phyloP scores from a whole-genome alignment of 2,113 vertebrate species.

The Odocoileus hemionus region DNA sequence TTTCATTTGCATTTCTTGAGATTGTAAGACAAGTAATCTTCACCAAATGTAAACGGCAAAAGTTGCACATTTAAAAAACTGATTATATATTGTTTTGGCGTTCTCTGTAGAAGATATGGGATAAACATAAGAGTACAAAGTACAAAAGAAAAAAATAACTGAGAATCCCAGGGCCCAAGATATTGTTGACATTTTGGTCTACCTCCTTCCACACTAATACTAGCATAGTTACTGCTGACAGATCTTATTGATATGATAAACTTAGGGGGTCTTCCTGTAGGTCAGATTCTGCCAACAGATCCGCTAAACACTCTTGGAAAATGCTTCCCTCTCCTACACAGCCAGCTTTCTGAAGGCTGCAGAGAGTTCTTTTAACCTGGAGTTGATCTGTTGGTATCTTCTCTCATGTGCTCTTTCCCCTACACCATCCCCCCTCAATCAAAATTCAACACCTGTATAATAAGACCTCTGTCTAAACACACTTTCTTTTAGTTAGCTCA shows the following conservation, averaged over 20 bases:
- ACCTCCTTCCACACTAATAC: neutral
- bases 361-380: neutral
- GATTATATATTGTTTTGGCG: neutral
- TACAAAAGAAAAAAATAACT: neutral
- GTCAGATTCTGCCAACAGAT: neutral
- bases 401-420: neutral
- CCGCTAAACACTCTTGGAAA: neutral
- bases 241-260: neutral
- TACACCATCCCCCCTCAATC: neutral
- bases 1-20: neutral
- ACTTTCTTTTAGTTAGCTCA: neutral
- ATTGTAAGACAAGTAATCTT: neutral
- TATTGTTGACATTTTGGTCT: neutral
- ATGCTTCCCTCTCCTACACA: neutral
- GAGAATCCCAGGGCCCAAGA: neutral
- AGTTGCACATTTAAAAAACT: neutral
- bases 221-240: neutral
- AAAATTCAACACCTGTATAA: neutral
- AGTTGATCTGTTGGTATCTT: neutral
- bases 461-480: neutral
- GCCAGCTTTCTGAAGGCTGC: neutral
- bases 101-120: neutral
- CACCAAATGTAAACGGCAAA: neutral
- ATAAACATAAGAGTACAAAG: neutral
- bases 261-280: neutral